Percentiles rank a stretch among this genome's conserved stretches.
phyloP scores from a whole-genome alignment of 2,113 vertebrate species.

The Rhinoderma darwinii region DNA sequence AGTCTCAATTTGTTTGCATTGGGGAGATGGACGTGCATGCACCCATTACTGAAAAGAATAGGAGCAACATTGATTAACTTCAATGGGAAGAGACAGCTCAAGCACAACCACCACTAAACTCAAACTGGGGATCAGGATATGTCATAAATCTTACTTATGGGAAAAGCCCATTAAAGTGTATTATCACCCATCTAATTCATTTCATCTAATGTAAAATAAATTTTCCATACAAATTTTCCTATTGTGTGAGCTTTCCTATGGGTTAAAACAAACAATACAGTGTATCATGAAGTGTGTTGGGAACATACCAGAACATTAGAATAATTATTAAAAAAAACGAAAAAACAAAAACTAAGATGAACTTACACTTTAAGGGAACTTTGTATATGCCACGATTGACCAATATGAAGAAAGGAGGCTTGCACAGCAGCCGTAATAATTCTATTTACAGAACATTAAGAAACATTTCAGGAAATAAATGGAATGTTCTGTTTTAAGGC shows the following conservation, averaged over 20 bases:
- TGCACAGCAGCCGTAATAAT: conserved; percentile 41
- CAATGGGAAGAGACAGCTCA: neutral
- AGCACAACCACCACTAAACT: neutral
- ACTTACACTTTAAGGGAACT: neutral
- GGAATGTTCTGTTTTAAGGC: neutral
- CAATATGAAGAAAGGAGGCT: conserved; percentile 25
- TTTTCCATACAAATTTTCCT: too few species aligned
- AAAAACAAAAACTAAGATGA: neutral
- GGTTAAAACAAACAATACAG: too few species aligned
- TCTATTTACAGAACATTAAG: neutral
- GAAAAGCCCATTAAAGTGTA: neutral
- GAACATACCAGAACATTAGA: neutral
- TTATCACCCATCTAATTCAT: neutral
- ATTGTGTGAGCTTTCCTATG: too few species aligned
- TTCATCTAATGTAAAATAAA: neutral
- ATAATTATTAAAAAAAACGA: neutral
- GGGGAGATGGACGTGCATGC: too few species aligned
- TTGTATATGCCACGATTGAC: neutral
- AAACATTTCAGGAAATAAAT: neutral
- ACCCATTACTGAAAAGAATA: too few species aligned
- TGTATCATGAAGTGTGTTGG: neutral
- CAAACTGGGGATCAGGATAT: too few species aligned
- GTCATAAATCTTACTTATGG: too few species aligned
- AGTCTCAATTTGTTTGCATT: too few species aligned
- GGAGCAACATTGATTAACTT: too few species aligned